Base-by-base conservation (phyloP, 92 coral and sea anemone genomes). In the Ricordea florida region DNA sequence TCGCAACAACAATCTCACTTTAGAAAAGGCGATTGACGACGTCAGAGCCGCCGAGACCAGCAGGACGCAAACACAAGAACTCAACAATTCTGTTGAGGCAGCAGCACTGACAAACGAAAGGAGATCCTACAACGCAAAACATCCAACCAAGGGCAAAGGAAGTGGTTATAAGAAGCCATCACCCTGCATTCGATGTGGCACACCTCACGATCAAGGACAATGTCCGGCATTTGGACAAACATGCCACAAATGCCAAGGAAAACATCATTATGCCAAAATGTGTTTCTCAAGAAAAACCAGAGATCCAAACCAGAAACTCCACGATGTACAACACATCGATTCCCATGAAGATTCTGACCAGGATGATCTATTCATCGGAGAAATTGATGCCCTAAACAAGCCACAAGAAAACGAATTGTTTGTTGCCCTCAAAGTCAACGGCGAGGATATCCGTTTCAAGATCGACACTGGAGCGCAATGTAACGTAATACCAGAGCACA, bases 401-500 rank as follows among this genome's bases (percentile, higher is more conserved):
- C 23, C 5, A 29, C 2, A 20, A n/a, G 10, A 45, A 24, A 38
- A 33, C 41, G 55, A 32, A 32, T 64, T 35, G 26, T 17, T 35
- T 55, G 16, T 40, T n/a, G n/a, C n/a, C n/a, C n/a, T 68, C 17
- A 49, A 33, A 22, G 74, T 47, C 57, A 56, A 78, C 20, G 46
- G 10, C 16, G 33, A 78, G 27, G 42, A 40, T 20, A 32, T 78
- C 36, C 28, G 62, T 15, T 52, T 78, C 57, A 78, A 78, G 34
- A 51, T 78, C 9, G 77, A 78, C 84, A 66, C 77, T 6, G 84
- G 67, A 41, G 84, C 84, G 1, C 84, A 78, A n/a, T 78, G 76
- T 28, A 78, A 78, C 34, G 77, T 78, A 11, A 18, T 78, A 24
- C 67, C 67, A 18, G 84, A 66, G 50, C 52, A 53, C 13, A 30